Evolutionary conservation across 2,113 vertebrate species (phyloP), one percentile per base, ranked within the genome.

Genomic region (Helogale parvula): DNA sequence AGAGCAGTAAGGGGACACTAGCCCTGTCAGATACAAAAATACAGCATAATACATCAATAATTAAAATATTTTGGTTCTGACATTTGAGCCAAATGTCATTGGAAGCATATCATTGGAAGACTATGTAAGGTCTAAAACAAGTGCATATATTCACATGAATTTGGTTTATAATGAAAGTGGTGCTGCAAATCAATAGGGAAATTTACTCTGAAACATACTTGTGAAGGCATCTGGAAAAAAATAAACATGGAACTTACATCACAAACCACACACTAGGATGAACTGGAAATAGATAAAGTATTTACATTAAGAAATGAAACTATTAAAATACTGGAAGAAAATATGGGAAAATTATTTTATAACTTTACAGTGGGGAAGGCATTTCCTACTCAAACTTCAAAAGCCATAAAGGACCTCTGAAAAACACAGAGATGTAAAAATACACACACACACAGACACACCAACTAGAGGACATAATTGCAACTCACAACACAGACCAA

Each of bases 21-120:
- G 25, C 19, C 15, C 11, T 38, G 23, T 63, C n/a, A 92, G 50
- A 88, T 93, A 90, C 52, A 93, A 95, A 95, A 89, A 63, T 95
- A 92, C 19, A 69, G 25, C 27, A 82, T 65, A 74, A 88, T 3
- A n/a, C 19, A 57, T 80, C 71, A 94, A 35, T 65, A 83, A 84
- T 69, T 54, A 88, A 92, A 83, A 92, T 33, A 72, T 16, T 68
- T 52, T 88, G 13, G 60, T 88, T 92, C 77, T 92, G 47, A 94
- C 41, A 84, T 63, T n/a, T 86, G 21, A 88, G 71, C 65, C 41
- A 41, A 41, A 41, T 41, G 41, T 41, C 41, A 41, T 41, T 41
- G 41, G 41, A 88, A 94, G 13, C 38, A 52, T 16, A 76, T 33
- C 47, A 63, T 3, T 92, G 68, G 79, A 92, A 79, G 17, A 88